Evolutionary conservation across 2,888 invertebrate species (phyloP), one percentile per base, ranked within the genome.

Genomic region (Dione juno): DNA sequence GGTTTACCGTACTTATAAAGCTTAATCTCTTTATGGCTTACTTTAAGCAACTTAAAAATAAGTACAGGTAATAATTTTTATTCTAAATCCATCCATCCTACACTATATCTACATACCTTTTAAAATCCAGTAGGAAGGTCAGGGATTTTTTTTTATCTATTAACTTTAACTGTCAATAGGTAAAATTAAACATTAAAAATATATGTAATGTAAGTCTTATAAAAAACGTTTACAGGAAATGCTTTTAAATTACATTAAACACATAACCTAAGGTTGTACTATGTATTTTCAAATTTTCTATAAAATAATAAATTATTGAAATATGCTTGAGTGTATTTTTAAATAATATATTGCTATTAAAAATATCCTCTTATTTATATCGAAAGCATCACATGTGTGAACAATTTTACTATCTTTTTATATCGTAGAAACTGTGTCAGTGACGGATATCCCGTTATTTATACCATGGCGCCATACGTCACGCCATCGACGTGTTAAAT

Each of bases 381-480:
- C 40, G 41, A 59, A 59, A 40, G 16, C 16, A 37, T 37, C 50
- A 52, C 19, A 67, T 40, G 21, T 67, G 19, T 19, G 21, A 50
- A 21, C 19, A 50, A 21, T 2, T 13, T 40, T 28, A 21, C 16
- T 66, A 67, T 67, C 50, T 21, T 50, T 50, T 50, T 53, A 59
- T 59, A 67, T 67, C 59, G 37, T 19, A 35, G 58, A 16, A 68
- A 63, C 64, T 68, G 41, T 70, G 70, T 70, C 68, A 73, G 37
- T 59, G 65, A 63, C 66, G 35, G 65, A 70, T 48, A 40, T 66
- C 68, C 68, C 68, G 66, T 69, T 70, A 73, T 58, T 50, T 37
- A 37, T 16, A 13, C 9, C 50, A 50, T 59, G 59, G 67, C 67
- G 58, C 48, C 50, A 21, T 37, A 67, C 59, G 67, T 59, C 50